Conservation (phyloP, 2,113 vertebrate genomes). For the Neodon shergylaensis region DNA sequence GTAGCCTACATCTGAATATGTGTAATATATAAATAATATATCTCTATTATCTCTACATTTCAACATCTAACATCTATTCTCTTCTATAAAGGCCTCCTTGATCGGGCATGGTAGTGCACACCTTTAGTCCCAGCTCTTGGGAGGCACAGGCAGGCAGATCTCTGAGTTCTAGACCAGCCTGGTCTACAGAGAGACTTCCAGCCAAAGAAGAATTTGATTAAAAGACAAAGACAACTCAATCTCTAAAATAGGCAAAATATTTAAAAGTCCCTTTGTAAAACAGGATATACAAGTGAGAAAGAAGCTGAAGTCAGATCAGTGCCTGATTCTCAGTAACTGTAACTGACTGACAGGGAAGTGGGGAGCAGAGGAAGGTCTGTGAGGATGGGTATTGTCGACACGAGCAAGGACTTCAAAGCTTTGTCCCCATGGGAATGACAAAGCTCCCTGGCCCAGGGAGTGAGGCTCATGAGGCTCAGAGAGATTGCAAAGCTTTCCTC, state of each 20-base stretch:
- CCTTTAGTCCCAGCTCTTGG: background rate
- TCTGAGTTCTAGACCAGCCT: background rate
- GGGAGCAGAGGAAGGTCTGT: background rate
- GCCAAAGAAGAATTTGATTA: background rate
- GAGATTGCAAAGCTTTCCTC: background rate
- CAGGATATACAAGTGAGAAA: background rate
- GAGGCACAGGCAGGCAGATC: background rate
- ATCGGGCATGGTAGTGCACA: rapidly evolving
- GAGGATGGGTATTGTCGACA: background rate
- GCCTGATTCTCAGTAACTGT: background rate
- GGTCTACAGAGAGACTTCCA: background rate
- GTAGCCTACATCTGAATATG: background rate
- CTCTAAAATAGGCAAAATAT: background rate
- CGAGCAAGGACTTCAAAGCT: background rate
- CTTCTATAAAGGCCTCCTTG: background rate
- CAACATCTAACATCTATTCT: background rate
- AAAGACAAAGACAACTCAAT: background rate
- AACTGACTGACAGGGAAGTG: background rate
- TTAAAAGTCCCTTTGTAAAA: background rate
- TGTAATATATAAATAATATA: background rate
- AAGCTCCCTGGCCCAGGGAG: background rate
- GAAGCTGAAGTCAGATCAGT: background rate
- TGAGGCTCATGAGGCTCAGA: background rate
- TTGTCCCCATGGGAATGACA: background rate
- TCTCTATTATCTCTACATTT: background rate